phyloP scores from a whole-genome alignment of 2,113 vertebrate species.

The Lampris megalopsis region DNA sequence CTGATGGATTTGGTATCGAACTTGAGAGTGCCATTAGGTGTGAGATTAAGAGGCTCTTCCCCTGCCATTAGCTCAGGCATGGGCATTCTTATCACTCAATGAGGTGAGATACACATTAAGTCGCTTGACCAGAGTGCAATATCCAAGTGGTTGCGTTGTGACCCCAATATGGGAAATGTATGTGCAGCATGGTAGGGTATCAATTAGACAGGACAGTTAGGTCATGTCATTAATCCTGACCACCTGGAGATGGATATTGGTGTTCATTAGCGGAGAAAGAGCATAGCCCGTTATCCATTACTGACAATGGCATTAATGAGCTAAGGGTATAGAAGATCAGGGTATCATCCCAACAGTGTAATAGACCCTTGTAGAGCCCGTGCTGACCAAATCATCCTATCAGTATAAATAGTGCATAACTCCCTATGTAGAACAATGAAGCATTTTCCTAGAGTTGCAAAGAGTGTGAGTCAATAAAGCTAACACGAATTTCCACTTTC shows the following conservation, averaged over 20 bases:
- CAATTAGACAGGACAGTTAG: constrained; percentile 68
- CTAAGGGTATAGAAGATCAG: constrained; percentile 35
- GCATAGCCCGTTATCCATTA: constrained; percentile 54
- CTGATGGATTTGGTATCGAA: constrained; percentile 68
- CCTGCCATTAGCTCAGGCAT: constrained; percentile 56
- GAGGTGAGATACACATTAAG: constrained; percentile 66
- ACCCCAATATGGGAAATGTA: constrained; percentile 63
- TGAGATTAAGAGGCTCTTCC: constrained; percentile 67
- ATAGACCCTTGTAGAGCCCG: constrained; percentile 18
- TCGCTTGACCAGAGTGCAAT: constrained; percentile 51
- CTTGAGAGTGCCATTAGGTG: constrained; percentile 57
- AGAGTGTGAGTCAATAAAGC: constrained; percentile 2
- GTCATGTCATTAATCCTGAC: constrained; percentile 62
- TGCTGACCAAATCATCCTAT: constrained; percentile 25
- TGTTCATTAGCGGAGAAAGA: constrained; percentile 59
- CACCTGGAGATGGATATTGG: constrained; percentile 57
- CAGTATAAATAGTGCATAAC: not conserved
- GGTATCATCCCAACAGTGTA: constrained; percentile 32
- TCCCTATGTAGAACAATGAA: not conserved
- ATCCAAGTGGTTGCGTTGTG: constrained; percentile 52
- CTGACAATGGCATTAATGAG: constrained; percentile 63
- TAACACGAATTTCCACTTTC: constrained; percentile 3
- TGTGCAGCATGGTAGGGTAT: constrained; percentile 57
- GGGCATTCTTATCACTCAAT: constrained; percentile 62
- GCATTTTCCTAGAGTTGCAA: constrained; percentile 1